Evolutionary conservation across 2,888 invertebrate genomes (phyloP).

Genomic region (Oligia latruncula): DNA sequence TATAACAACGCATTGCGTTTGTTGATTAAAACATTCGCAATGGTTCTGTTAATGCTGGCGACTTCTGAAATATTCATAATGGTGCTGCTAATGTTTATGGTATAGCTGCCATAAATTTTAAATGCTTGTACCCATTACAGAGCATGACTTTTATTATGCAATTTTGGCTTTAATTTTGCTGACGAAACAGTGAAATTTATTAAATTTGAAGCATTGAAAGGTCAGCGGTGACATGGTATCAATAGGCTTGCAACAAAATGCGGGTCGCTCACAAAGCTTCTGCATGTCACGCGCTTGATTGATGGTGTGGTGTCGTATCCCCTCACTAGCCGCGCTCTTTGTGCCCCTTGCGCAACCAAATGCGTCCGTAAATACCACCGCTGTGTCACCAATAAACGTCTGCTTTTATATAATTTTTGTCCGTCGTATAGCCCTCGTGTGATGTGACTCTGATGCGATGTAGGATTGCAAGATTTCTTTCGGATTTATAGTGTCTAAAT

Average conservation of each 20-base stretch:
- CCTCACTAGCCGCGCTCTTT: conserved; percentile 69
- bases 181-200: conserved; percentile 56
- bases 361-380: conserved; percentile 73
- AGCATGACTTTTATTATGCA: conserved; percentile 58
- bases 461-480: conserved; percentile 20
- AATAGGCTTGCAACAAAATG: conserved; percentile 79
- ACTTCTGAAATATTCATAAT: conserved; percentile 69
- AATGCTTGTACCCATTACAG: conserved; percentile 42
- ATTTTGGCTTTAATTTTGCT: conserved; percentile 49
- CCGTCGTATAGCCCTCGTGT: conserved; percentile 22
- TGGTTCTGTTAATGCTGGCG: conserved; percentile 70
- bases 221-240: conserved; percentile 75
- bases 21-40: conserved; percentile 67
- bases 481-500: not conserved
- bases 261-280: conserved; percentile 78
- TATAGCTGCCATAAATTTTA: conserved; percentile 55
- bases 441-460: conserved; percentile 13
- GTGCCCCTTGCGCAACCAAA: conserved; percentile 78
- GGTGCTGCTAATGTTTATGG: conserved; percentile 57
- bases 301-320: conserved; percentile 73
- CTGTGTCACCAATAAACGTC: conserved; percentile 69
- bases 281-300: conserved; percentile 86
- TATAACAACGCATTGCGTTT: conserved; percentile 46
- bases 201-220: conserved; percentile 67
- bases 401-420: conserved; percentile 54